Percentiles rank a stretch among this genome's conserved stretches.
Evolutionary conservation across 2,888 invertebrate genomes (phyloP).

Genomic region (Arenicola marina): DNA sequence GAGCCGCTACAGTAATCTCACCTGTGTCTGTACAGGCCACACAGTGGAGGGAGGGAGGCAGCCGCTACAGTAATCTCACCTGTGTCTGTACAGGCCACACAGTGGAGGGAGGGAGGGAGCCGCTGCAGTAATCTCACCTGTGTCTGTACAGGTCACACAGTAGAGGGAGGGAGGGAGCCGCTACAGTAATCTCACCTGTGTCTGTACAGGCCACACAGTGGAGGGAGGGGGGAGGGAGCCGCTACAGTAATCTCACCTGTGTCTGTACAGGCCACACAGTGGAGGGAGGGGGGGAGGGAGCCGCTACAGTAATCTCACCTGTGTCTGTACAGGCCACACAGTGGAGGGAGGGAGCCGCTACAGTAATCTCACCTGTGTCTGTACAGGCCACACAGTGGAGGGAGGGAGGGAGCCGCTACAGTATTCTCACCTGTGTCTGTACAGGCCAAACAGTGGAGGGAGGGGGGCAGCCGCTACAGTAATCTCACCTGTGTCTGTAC

Average conservation of each 20-base stretch:
- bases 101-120: slow-evolving; percentile 91
- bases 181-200: no score
- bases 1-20: no score
- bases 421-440: slow-evolving; percentile 75
- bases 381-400: slow-evolving; percentile 94
- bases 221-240: no score
- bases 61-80: no score
- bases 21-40: slow-evolving; percentile 84
- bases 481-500: slow-evolving; percentile 77
- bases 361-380: slow-evolving; percentile 71
- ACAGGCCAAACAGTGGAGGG: slow-evolving; percentile 93
- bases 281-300: no score
- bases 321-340: slow-evolving; percentile 90
- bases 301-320: no score
- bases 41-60: slow-evolving; percentile 91
- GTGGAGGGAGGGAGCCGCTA: slow-evolving; percentile 88
- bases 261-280: slow-evolving; percentile 94
- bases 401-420: no score
- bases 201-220: slow-evolving; percentile 96
- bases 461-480: no score
- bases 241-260: no score
- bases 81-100: slow-evolving; percentile 87
- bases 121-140: no score
- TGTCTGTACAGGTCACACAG: slow-evolving; percentile 90
- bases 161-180: no score